Base-by-base conservation (phyloP, 2,888 invertebrate genomes). In the Caenorhabditis macrosperma region DNA sequence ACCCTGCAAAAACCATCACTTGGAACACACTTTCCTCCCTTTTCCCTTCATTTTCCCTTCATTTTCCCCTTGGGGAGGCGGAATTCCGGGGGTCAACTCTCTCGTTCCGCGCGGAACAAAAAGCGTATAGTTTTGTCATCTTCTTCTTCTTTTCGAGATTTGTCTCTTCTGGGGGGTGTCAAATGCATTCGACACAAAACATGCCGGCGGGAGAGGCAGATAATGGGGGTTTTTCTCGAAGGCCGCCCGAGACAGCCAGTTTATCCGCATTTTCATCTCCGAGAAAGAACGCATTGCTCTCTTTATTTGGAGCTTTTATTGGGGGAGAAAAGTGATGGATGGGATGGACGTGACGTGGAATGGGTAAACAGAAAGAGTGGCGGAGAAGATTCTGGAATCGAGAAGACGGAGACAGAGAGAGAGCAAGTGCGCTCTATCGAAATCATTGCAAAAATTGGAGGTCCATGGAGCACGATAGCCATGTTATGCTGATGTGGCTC, bases 1-100 rank as follows among this genome's bases (percentile, higher is more conserved):
- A 85, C 2, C 84, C 84, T 85, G 78, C 20, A 84, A 84, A 17
- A 35, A n/a, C n/a, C n/a, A n/a, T n/a, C n/a, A n/a, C n/a, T n/a
- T n/a, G n/a, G n/a, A n/a, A n/a, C n/a, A n/a, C n/a, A n/a, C n/a
- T n/a, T n/a, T n/a, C n/a, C n/a, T n/a, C 15, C 44, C 17, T 33
- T 33, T 59, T 26, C 44, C 1, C 20, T 30, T 61, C 26, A 12
- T 30, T 26, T 54, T 54, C 30, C 10, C 35, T 35, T 35, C 38
- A 17, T 3, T 22, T 24, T 20, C 28, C 30, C n/a, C 3, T 17
- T n/a, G 17, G n/a, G 12, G 12, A 22, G 26, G 26, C 24, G 50
- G 24, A 50, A 48, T 24, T 9, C 6, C 26, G 24, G n/a, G n/a
- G 15, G 35, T 57, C 35, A 22, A 55, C 1, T 17, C 1, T 12